Percentiles rank a stretch among this genome's conserved stretches.
phyloP scores from a whole-genome alignment of 2,797 vertebrate species.

The Limosa lapponica region DNA sequence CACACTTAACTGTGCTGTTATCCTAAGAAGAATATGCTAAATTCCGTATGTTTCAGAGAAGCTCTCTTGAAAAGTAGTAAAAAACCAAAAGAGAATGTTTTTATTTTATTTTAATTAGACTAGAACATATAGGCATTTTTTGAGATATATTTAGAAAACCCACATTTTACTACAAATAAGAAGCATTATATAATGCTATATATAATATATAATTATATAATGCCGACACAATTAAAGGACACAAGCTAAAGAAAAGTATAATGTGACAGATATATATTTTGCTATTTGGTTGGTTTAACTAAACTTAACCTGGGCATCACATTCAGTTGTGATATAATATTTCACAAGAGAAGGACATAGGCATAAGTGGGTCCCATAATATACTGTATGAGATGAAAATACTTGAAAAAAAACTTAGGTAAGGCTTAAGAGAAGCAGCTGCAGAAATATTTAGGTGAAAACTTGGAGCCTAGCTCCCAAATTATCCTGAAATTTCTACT shows the following conservation, averaged over 20 bases:
- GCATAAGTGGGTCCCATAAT: background rate
- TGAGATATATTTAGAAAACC: background rate
- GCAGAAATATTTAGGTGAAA: background rate
- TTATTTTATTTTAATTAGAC: background rate
- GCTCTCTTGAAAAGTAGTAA: background rate
- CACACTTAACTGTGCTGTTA: background rate
- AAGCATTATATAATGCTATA: background rate
- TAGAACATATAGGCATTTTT: background rate
- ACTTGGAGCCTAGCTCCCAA: background rate
- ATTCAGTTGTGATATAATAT: background rate
- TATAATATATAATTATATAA: too few relatives aligned
- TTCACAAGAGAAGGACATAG: background rate
- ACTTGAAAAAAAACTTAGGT: rapidly evolving
- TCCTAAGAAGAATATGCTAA: background rate
- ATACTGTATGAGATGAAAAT: background rate
- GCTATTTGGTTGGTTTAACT: background rate
- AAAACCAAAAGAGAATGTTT: background rate
- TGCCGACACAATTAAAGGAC: background rate
- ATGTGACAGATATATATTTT: background rate
- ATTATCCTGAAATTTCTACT: background rate
- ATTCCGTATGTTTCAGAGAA: background rate
- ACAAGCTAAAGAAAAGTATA: background rate
- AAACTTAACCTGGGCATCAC: background rate
- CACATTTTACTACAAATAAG: background rate
- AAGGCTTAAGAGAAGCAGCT: background rate